phyloP scores from a whole-genome alignment of 1,140 invertebrate species.

The Piezodorus guildinii region DNA sequence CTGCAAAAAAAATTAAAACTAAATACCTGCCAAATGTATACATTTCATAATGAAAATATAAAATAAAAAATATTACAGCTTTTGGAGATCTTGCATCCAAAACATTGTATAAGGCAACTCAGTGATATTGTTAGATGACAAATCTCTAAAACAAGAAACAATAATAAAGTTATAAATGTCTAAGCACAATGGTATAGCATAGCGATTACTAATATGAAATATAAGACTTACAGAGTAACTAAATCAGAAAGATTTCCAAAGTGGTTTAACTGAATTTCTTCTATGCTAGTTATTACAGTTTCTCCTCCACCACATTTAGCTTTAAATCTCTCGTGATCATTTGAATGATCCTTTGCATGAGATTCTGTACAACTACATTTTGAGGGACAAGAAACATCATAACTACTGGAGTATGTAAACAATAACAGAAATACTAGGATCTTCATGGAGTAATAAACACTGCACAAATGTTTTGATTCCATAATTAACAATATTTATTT shows the following conservation, averaged over 20 bases:
- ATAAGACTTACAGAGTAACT: constrained; percentile 19
- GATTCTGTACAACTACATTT: constrained; percentile 11
- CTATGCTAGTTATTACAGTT: background rate
- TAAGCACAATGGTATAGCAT: background rate
- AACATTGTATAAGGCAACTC: constrained; percentile 22
- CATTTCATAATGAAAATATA: background rate
- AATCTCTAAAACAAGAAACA: constrained; percentile 20
- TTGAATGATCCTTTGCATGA: background rate
- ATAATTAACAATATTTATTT: too few relatives aligned
- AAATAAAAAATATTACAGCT: constrained; percentile 24
- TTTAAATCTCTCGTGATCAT: constrained; percentile 13
- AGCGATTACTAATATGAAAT: background rate
- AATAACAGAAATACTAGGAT: too few relatives aligned
- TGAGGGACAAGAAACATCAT: constrained; percentile 1
- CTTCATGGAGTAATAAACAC: too few relatives aligned
- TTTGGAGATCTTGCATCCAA: constrained; percentile 23
- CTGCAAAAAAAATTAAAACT: constrained; percentile 20
- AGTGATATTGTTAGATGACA: constrained; percentile 26
- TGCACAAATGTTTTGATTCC: too few relatives aligned
- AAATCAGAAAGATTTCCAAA: constrained; percentile 18
- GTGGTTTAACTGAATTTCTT: constrained; percentile 15
- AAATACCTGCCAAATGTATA: too few relatives aligned
- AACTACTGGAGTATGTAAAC: too few relatives aligned
- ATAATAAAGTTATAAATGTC: background rate
- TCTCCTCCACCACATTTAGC: constrained; percentile 19